Conservation (phyloP, 2,888 invertebrate species). For the Dryobota labecula region DNA sequence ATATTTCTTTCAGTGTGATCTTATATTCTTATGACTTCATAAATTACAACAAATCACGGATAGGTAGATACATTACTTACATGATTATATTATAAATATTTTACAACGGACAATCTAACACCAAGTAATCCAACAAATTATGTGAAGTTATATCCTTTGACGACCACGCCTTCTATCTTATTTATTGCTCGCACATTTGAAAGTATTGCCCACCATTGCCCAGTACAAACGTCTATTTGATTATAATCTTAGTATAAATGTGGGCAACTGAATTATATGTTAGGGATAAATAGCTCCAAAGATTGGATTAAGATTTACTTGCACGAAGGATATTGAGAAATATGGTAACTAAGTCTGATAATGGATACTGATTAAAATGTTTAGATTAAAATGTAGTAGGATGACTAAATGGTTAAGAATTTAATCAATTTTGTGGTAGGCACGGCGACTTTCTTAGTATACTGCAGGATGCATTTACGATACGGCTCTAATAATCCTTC, state of each 20-base stretch:
- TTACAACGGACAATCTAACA: slow-evolving; percentile 3
- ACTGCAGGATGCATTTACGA: too few relatives aligned
- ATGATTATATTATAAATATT: slow-evolving; percentile 17
- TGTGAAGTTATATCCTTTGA: slow-evolving; percentile 52
- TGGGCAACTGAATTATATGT: slow-evolving; percentile 50
- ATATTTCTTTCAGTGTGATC: too few relatives aligned
- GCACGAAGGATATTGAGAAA: slow-evolving; percentile 57
- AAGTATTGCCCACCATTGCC: slow-evolving; percentile 35
- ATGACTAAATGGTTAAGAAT: slow-evolving; percentile 45
- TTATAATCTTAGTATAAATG: slow-evolving; percentile 56
- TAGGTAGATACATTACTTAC: neutral
- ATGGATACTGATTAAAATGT: slow-evolving; percentile 30
- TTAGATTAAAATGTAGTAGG: slow-evolving; percentile 9
- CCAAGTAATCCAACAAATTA: slow-evolving; percentile 35
- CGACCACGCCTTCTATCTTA: slow-evolving; percentile 50
- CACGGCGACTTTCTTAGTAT: slow-evolving; percentile 8
- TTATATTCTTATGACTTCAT: neutral
- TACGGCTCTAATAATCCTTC: too few relatives aligned
- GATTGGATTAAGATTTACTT: slow-evolving; percentile 51
- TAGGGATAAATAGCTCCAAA: slow-evolving; percentile 46
- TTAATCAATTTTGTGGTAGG: slow-evolving; percentile 8
- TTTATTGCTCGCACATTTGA: slow-evolving; percentile 53
- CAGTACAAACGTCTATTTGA: slow-evolving; percentile 40
- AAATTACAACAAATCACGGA: slow-evolving; percentile 17
- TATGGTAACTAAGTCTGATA: slow-evolving; percentile 41